phyloP scores from a whole-genome alignment of 1,140 invertebrate genomes.

The Drosophila ficusphila region DNA sequence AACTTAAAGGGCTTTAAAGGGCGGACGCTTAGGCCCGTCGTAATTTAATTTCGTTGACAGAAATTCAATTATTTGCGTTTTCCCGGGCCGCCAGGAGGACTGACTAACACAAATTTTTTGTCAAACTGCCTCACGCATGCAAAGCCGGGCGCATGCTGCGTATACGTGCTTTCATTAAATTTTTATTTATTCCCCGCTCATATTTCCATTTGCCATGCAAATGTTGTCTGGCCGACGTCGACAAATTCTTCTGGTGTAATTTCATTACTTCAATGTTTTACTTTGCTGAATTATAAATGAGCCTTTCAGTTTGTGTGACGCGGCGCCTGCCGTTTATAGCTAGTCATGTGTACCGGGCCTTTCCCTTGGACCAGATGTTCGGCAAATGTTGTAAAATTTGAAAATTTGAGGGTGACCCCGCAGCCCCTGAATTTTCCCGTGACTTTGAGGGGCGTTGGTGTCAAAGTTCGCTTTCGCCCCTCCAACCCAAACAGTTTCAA shows the following conservation, averaged over 20 bases:
- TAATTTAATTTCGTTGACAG: constrained; percentile 72
- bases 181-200: constrained; percentile 74
- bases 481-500: constrained; percentile 68
- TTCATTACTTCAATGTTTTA: constrained; percentile 82
- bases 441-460: constrained; percentile 71
- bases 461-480: constrained; percentile 60
- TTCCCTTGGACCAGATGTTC: constrained; percentile 56
- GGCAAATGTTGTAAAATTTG: constrained; percentile 48
- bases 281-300: constrained; percentile 80
- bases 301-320: constrained; percentile 34
- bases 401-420: constrained; percentile 13
- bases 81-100: constrained; percentile 12
- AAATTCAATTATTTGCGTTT: constrained; percentile 77
- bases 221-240: constrained; percentile 28
- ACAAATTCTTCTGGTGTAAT: constrained; percentile 80
- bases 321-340: constrained; percentile 58
- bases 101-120: constrained; percentile 55
- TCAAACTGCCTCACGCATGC: constrained; percentile 60
- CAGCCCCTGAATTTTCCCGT: constrained; percentile 12
- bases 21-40: constrained; percentile 9
- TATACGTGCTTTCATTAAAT: constrained; percentile 81
- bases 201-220: constrained; percentile 39
- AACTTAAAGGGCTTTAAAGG: constrained; percentile 33
- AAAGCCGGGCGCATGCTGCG: constrained; percentile 44
- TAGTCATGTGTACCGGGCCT: constrained; percentile 59